Evolutionary conservation across 1,140 invertebrate genomes (phyloP).

Genomic region (Formica selysi): DNA sequence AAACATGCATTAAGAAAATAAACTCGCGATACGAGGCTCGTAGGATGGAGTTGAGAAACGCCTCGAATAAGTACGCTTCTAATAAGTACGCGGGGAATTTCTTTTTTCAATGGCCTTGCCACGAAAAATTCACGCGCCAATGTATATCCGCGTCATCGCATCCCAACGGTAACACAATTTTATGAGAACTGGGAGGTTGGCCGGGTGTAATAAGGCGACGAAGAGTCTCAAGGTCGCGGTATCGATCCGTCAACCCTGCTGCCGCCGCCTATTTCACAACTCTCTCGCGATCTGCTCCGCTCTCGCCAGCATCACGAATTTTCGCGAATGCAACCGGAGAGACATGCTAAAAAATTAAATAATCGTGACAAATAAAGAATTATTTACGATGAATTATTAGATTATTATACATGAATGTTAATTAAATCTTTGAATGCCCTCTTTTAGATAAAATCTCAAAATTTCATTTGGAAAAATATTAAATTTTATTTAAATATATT

Average conservation of each 20-base stretch:
- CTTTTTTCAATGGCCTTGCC: slow-evolving; percentile 8
- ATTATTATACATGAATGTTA: not conserved
- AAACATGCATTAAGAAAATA: slow-evolving; percentile 36
- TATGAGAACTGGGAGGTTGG: slow-evolving; percentile 69
- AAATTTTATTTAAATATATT: not conserved
- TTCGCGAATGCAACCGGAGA: not conserved
- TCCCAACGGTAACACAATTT: slow-evolving; percentile 66
- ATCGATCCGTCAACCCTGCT: slow-evolving; percentile 71
- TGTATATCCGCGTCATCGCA: slow-evolving; percentile 42
- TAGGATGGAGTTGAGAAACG: not conserved
- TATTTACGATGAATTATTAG: not conserved
- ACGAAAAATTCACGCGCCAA: slow-evolving; percentile 36
- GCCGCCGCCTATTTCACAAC: slow-evolving; percentile 1
- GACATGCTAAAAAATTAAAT: not conserved
- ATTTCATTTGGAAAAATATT: not conserved
- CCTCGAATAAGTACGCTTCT: not conserved
- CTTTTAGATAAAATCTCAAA: not conserved
- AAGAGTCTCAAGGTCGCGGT: slow-evolving; percentile 74
- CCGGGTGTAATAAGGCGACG: slow-evolving; percentile 71
- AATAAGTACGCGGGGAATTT: slow-evolving; percentile 10
- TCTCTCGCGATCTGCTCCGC: slow-evolving; percentile 46
- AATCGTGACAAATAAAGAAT: not conserved
- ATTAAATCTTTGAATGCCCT: not conserved
- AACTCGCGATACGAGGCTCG: not conserved
- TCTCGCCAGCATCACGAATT: slow-evolving; percentile 45